Conservation (phyloP, 2,888 invertebrate species). For the Diaprepes abbreviatus region DNA sequence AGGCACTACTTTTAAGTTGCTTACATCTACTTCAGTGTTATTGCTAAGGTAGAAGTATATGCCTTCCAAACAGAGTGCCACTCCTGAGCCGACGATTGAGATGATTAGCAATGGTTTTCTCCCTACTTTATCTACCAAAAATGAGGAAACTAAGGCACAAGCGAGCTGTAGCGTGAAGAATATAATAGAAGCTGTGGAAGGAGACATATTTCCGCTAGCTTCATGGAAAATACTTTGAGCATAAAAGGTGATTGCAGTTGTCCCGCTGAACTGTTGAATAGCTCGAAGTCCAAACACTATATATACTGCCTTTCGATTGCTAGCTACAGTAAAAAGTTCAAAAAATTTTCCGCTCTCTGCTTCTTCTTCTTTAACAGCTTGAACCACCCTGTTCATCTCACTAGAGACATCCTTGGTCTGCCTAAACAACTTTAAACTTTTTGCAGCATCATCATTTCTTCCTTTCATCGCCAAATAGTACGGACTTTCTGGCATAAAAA, state of each 20-base stretch:
- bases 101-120: constrained; percentile 70
- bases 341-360: constrained; percentile 71
- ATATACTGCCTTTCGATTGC: constrained; percentile 75
- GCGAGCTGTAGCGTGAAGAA: constrained; percentile 71
- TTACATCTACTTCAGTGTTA: constrained; percentile 62
- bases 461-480: constrained; percentile 68
- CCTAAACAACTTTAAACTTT: constrained; percentile 69
- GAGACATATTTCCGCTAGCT: constrained; percentile 64
- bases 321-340: constrained; percentile 72
- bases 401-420: constrained; percentile 69
- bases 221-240: constrained; percentile 70
- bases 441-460: constrained; percentile 67
- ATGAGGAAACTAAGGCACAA: constrained; percentile 70
- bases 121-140: constrained; percentile 73
- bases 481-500: constrained; percentile 75
- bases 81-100: constrained; percentile 68
- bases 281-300: constrained; percentile 74
- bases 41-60: constrained; percentile 68
- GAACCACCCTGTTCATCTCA: constrained; percentile 60
- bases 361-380: constrained; percentile 63
- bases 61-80: constrained; percentile 67
- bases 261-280: constrained; percentile 73
- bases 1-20: constrained; percentile 66
- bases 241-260: constrained; percentile 75
- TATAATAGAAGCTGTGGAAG: constrained; percentile 60